Percentiles rank a stretch among this genome's conserved stretches.
phyloP scores from a whole-genome alignment of 37 sponge, comb jelly and placozoan genomes.

The Geodia barretti region DNA sequence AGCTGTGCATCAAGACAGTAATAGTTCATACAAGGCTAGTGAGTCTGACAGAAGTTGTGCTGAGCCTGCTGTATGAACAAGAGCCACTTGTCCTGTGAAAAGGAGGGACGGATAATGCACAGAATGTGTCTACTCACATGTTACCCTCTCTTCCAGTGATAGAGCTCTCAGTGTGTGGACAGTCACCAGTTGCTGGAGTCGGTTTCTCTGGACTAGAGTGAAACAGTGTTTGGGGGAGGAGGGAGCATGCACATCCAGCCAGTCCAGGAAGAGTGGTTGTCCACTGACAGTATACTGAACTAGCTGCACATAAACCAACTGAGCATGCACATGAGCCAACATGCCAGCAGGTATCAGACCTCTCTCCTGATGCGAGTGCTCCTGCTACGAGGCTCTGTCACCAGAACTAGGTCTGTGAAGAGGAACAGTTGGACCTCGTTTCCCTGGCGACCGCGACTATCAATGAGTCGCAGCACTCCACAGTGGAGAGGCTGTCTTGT shows the following conservation, averaged over 20 bases:
- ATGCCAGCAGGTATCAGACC: neutral
- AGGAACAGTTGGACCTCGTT: constrained; percentile 24
- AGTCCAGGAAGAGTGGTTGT: constrained; percentile 12
- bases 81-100: too few species aligned
- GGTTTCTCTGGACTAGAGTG: constrained; percentile 30
- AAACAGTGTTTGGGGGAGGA: neutral
- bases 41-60: too few species aligned
- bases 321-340: neutral
- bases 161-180: constrained; percentile 15
- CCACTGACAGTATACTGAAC: constrained; percentile 1
- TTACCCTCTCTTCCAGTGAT: constrained; percentile 21
- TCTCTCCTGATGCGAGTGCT: constrained; percentile 43
- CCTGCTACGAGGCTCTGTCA: constrained; percentile 27
- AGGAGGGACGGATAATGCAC: too few species aligned
- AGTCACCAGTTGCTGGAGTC: neutral
- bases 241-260: constrained; percentile 17
- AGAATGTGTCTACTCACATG: too few species aligned
- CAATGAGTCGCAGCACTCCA: constrained; percentile 33
- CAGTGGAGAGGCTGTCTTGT: constrained; percentile 13
- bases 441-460: constrained; percentile 3
- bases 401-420: constrained; percentile 42
- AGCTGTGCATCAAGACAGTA: too few species aligned
- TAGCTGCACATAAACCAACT: constrained; percentile 12
- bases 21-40: too few species aligned
- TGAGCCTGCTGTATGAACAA: too few species aligned